Evolutionary conservation across 2,797 vertebrate species (phyloP).

Genomic region (Xerus rutilus): DNA sequence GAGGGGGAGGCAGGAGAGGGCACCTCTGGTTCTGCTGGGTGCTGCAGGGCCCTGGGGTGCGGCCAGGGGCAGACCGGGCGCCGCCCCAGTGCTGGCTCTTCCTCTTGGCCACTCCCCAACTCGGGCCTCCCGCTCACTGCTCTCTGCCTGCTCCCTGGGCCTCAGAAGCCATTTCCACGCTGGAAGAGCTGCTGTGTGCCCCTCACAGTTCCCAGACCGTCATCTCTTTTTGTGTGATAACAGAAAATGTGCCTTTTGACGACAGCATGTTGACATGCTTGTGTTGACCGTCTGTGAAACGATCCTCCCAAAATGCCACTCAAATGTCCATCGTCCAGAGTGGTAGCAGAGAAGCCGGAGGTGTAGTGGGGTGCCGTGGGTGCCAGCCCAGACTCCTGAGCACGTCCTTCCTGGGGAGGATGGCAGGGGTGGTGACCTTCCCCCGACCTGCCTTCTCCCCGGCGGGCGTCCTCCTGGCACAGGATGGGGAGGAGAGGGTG

Average conservation of each 20-base stretch:
- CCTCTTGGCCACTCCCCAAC: not conserved
- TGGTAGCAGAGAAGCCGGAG: not conserved
- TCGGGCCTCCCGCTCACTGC: not conserved
- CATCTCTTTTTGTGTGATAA: not conserved
- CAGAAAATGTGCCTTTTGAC: not conserved
- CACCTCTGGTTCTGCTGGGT: not conserved
- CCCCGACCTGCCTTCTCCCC: not conserved
- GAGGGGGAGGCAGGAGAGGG: conserved; percentile 5
- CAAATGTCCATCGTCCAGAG: not conserved
- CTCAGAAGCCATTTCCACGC: not conserved
- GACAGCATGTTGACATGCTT: rapidly evolving
- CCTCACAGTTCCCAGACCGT: not conserved
- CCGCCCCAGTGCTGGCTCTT: rapidly evolving
- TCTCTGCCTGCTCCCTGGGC: not conserved
- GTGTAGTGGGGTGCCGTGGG: not conserved
- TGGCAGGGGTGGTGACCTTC: not conserved
- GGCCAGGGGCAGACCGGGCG: not conserved
- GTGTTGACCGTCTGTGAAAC: rapidly evolving
- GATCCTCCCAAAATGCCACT: rapidly evolving
- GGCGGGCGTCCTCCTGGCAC: not conserved
- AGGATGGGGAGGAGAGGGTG: too few relatives aligned
- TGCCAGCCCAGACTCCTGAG: not conserved
- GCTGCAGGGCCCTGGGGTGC: not conserved
- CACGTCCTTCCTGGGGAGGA: not conserved
- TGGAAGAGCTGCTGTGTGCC: not conserved